phyloP scores from a whole-genome alignment of 2,113 vertebrate genomes.

The Parotia lawesii region DNA sequence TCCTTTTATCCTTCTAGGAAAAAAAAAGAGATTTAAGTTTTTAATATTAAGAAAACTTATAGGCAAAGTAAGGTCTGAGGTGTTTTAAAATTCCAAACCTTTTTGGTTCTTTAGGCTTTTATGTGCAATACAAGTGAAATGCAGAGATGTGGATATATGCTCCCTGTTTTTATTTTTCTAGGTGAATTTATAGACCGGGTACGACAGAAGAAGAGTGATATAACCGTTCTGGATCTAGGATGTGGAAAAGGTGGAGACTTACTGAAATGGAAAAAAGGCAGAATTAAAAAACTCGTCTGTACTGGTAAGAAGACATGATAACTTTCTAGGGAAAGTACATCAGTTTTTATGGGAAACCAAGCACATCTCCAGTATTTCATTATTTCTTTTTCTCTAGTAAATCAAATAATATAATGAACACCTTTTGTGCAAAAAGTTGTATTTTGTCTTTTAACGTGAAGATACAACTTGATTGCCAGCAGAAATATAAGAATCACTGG shows the following conservation, averaged over 20 bases:
- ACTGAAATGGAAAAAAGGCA: conserved; percentile 93
- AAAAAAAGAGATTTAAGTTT: background rate
- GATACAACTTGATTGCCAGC: background rate
- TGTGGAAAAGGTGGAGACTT: conserved; percentile 98
- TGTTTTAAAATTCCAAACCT: background rate
- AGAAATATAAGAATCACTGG: background rate
- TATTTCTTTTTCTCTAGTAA: background rate
- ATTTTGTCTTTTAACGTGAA: background rate
- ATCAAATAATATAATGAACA: background rate
- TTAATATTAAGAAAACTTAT: background rate
- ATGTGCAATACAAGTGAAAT: background rate
- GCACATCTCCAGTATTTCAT: background rate
- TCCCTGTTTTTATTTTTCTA: conserved; percentile 50
- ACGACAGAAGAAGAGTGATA: conserved; percentile 69
- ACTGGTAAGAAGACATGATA: conserved; percentile 78
- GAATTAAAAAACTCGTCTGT: conserved; percentile 88
- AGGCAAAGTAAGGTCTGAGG: background rate
- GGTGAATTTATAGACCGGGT: conserved; percentile 89
- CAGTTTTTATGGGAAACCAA: background rate
- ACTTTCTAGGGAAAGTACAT: background rate
- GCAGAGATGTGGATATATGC: background rate
- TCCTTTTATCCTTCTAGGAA: background rate
- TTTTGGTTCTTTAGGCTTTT: background rate
- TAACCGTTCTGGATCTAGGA: conserved; percentile 91
- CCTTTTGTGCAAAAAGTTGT: background rate